Percentiles rank a stretch among this genome's conserved stretches.
phyloP scores from a whole-genome alignment of 2,113 vertebrate genomes.

The Jacana jacana region DNA sequence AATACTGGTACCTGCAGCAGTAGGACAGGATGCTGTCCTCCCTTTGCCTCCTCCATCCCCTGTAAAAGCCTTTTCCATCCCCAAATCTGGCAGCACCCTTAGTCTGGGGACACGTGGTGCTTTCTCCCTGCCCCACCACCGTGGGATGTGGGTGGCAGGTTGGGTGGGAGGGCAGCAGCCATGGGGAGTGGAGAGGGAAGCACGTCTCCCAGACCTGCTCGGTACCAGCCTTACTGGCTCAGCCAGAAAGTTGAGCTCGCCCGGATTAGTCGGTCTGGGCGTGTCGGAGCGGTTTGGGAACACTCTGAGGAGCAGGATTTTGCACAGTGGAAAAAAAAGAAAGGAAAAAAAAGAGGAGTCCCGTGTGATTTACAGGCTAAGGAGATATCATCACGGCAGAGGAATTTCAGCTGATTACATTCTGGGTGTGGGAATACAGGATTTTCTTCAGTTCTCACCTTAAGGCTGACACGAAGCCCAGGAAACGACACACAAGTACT shows the following conservation, averaged over 20 bases:
- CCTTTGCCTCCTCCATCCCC: not conserved
- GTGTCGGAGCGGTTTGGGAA: slow-evolving; percentile 54
- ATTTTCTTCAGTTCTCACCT: slow-evolving; percentile 48
- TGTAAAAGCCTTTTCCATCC: not conserved
- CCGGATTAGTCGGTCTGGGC: slow-evolving; percentile 56
- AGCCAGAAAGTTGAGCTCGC: slow-evolving; percentile 49
- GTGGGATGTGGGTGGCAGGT: rapidly evolving
- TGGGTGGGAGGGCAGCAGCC: not conserved
- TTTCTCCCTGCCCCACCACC: not conserved
- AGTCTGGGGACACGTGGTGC: rapidly evolving
- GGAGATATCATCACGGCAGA: slow-evolving; percentile 50
- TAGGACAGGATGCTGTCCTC: not conserved
- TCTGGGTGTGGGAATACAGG: slow-evolving; percentile 57
- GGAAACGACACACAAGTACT: not conserved
- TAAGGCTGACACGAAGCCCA: slow-evolving; percentile 22
- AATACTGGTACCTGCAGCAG: not conserved
- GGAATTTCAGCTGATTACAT: slow-evolving; percentile 57
- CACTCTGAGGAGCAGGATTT: not conserved
- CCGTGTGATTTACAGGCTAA: slow-evolving; percentile 22
- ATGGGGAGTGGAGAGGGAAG: not conserved
- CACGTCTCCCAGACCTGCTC: slow-evolving; percentile 32
- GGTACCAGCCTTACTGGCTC: slow-evolving; percentile 15
- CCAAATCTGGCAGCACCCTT: not conserved
- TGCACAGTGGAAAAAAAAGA: not conserved
- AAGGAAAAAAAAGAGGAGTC: not conserved